phyloP scores from a whole-genome alignment of 2,113 vertebrate genomes.

The Spheniscus mendiculus region DNA sequence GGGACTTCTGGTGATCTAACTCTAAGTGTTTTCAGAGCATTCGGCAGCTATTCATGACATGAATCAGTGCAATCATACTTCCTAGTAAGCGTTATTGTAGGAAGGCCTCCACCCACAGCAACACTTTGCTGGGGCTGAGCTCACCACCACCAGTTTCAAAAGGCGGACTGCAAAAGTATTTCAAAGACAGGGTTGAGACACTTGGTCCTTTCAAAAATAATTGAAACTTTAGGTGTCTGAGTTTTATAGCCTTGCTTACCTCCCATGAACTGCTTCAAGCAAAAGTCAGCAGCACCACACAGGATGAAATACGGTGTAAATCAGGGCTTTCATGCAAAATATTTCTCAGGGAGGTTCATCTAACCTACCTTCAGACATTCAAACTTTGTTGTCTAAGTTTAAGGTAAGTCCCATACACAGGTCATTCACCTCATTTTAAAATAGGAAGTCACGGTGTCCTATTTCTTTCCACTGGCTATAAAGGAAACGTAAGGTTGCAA shows the following conservation, averaged over 20 bases:
- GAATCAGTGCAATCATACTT: not conserved
- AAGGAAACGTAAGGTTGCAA: not conserved
- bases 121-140: not conserved
- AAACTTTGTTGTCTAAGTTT: not conserved
- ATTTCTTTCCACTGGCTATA: not conserved
- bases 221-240: not conserved
- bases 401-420: not conserved
- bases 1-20: not conserved
- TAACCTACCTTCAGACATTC: not conserved
- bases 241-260: not conserved
- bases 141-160: not conserved
- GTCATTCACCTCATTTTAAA: not conserved
- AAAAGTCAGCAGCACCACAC: not conserved
- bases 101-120: not conserved
- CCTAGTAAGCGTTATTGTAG: not conserved
- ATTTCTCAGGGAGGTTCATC: not conserved
- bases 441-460: not conserved
- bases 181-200: not conserved
- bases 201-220: not conserved
- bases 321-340: not conserved
- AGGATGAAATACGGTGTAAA: not conserved
- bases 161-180: not conserved
- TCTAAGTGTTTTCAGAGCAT: fast-evolving
- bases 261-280: not conserved
- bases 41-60: not conserved